Percentiles rank a stretch among this genome's conserved stretches.
Conservation (phyloP, 1,140 invertebrate genomes). For the Drosophila azteca region DNA sequence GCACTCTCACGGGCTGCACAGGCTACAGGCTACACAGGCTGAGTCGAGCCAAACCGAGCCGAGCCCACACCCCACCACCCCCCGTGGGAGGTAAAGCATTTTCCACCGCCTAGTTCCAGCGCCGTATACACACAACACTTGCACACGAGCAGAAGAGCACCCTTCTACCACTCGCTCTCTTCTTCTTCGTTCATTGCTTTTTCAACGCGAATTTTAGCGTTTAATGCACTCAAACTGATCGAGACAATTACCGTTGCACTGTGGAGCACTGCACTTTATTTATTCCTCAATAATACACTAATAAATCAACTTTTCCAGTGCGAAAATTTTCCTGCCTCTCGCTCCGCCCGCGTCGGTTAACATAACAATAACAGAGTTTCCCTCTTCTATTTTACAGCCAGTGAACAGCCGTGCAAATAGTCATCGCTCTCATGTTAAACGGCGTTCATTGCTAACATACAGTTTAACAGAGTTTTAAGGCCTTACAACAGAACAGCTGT, state of each 20-base stretch:
- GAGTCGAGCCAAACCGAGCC: conserved; percentile 13
- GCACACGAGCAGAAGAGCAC: conserved; percentile 37
- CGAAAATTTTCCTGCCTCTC: conserved; percentile 71
- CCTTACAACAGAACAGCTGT: too few species aligned
- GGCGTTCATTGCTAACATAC: too few species aligned
- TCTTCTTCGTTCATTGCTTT: conserved; percentile 38
- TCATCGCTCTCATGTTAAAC: too few species aligned
- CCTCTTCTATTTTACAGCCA: conserved; percentile 7
- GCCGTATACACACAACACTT: conserved; percentile 76
- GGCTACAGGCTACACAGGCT: conserved; percentile 46
- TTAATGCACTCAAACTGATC: conserved; percentile 17
- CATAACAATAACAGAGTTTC: conserved; percentile 30
- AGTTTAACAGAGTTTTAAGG: too few species aligned
- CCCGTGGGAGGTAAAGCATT: conserved; percentile 57
- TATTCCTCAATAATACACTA: conserved; percentile 52
- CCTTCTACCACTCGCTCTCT: conserved; percentile 15
- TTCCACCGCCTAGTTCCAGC: conserved; percentile 79
- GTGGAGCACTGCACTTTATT: conserved; percentile 59
- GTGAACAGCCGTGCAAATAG: not conserved
- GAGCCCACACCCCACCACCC: conserved; percentile 31
- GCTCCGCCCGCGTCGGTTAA: conserved; percentile 28
- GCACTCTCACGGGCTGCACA: conserved; percentile 57
- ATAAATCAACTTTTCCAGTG: conserved; percentile 68
- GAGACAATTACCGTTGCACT: conserved; percentile 65
- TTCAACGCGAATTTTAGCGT: not conserved